Evolutionary conservation across 2,797 vertebrate genomes (phyloP), one percentile per base, ranked within the genome.

Genomic region (Aselliscus stoliczkanus): DNA sequence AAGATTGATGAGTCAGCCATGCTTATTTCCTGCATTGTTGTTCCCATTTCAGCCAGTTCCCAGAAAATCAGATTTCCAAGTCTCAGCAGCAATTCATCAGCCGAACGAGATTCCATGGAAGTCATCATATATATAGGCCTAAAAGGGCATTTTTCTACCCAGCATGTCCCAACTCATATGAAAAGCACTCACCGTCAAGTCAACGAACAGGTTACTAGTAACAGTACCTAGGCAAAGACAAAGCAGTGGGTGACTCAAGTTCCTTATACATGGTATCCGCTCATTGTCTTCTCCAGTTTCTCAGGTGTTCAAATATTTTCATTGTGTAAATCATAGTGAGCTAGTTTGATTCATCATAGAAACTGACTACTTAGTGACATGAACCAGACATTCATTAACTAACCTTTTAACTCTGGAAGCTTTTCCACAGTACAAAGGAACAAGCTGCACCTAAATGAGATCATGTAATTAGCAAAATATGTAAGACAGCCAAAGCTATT

Each of bases 91-190:
- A 90, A 90, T 29, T 42, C 7, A 96, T 98, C 98, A 98, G 98
- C 97, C 98, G 98, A 98, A 98, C 98, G 98, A 98, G 98, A 98
- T 98, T 98, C 98, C 95, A 97, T 79, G 56, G 79, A 92, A 86
- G 75, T 97, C 98, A 98, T 98, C 98, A 98, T 18, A 9, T 50
- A 79, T 52, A 34, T 50, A 89, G 10, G 39, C 58, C 70, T 8
- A n/a, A 34, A 72, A 37, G 34, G 75, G 34, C 54, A 29, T 2
- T 42, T 52, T n/a, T 6, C 25, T 34, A n/a, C 9, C 23, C 21
- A 50, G 27, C 21, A 44, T 1, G 6, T 0, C 4, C 3, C 7
- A 73, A 85, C 2, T 18, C 5, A 80, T 1, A 1, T 0, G 17
- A 2, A 21, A 67, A 34, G 1, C 1, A 73, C 95, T 95, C 37